These are phyloP conservation scores for Hermetia illucens DNA, from an alignment of 1,140 invertebrate genomes.

Conservation along the genomic window DNA sequence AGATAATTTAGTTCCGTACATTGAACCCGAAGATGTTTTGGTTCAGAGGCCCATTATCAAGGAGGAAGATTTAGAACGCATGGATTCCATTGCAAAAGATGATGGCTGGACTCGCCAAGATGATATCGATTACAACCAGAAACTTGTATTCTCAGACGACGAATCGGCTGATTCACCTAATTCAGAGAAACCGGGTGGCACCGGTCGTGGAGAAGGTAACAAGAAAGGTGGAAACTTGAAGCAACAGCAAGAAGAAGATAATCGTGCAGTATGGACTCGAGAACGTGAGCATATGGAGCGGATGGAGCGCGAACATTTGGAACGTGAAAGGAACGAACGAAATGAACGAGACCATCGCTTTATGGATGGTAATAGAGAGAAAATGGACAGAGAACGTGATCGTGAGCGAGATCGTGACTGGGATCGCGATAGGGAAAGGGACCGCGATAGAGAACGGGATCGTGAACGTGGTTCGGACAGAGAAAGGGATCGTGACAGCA, in stretches of 20 bases:
- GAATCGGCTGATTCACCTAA: constrained; percentile 38
- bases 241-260: constrained; percentile 12
- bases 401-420: constrained; percentile 2
- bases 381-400: constrained; percentile 15
- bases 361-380: too few relatives aligned
- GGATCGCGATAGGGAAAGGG: background rate
- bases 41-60: constrained; percentile 70
- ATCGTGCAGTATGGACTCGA: constrained; percentile 15
- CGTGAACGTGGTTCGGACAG: constrained; percentile 8
- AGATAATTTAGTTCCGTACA: background rate
- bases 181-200: constrained; percentile 23
- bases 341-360: constrained; percentile 13
- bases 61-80: constrained; percentile 78
- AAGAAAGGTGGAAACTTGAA: constrained; percentile 6
- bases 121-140: constrained; percentile 92
- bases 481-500: constrained; percentile 6
- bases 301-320: constrained; percentile 28
- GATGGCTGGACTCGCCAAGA: constrained; percentile 83
- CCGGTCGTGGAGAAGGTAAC: constrained; percentile 6
- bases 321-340: constrained; percentile 26
- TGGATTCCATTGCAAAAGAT: constrained; percentile 81
- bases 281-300: constrained; percentile 13
- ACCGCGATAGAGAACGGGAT: constrained; percentile 5
- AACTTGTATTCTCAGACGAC: constrained; percentile 86
- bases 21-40: constrained; percentile 30